phyloP scores from a whole-genome alignment of 2,888 invertebrate genomes.

The Plebejus anna region DNA sequence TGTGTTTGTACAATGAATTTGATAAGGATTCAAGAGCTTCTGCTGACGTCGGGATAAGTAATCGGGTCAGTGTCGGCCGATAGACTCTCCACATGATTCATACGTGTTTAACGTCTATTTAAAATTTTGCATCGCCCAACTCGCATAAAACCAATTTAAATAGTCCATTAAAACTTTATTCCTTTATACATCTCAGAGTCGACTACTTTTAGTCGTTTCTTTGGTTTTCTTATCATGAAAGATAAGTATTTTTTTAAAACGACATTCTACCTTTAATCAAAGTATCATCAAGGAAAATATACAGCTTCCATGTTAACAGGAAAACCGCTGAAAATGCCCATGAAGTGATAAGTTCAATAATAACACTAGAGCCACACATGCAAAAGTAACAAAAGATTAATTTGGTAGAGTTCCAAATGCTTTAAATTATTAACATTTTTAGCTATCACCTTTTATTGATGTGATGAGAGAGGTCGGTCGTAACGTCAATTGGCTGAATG shows the following conservation, averaged over 20 bases:
- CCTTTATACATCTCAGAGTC: neutral
- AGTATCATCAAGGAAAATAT: neutral
- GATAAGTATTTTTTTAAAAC: neutral
- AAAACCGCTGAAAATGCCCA: neutral
- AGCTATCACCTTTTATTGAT: constrained; percentile 44
- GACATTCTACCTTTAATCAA: too few relatives aligned
- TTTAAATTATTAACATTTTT: constrained; percentile 38
- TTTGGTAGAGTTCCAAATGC: constrained; percentile 23
- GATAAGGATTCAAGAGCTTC: constrained; percentile 37
- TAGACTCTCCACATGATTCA: constrained; percentile 54
- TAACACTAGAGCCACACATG: neutral
- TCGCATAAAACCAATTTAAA: constrained; percentile 4
- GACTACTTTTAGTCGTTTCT: neutral
- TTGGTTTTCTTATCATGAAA: neutral
- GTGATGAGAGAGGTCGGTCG: constrained; percentile 46
- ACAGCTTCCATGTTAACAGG: neutral
- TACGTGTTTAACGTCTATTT: constrained; percentile 36
- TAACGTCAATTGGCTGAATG: constrained; percentile 74
- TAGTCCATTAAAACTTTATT: constrained; percentile 5
- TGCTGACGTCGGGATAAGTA: constrained; percentile 44
- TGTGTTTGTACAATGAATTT: constrained; percentile 27
- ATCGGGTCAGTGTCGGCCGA: constrained; percentile 67
- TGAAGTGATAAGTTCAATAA: neutral
- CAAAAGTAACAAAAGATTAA: neutral
- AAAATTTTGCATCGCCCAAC: constrained; percentile 38